phyloP scores from a whole-genome alignment of 2,888 invertebrate genomes.

The Lamproptera curius region DNA sequence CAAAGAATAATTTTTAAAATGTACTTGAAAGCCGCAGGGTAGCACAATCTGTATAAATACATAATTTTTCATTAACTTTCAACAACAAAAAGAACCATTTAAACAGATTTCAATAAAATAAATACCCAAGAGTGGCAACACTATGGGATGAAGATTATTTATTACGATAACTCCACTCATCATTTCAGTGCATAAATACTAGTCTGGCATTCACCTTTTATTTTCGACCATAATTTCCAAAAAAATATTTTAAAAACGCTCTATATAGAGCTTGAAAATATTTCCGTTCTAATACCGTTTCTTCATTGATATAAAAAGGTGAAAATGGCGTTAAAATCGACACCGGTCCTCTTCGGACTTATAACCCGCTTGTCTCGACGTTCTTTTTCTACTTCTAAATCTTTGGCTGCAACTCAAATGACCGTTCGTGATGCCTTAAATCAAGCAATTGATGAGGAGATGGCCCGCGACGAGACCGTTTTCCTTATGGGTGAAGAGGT shows the following conservation, averaged over 20 bases:
- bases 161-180: too few species aligned
- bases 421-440: conserved; percentile 98
- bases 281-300: conserved; percentile 34
- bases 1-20: background rate
- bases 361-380: conserved; percentile 54
- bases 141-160: too few species aligned
- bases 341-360: conserved; percentile 56
- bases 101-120: too few species aligned
- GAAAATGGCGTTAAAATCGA: conserved; percentile 72
- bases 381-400: conserved; percentile 61
- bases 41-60: too few species aligned
- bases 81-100: too few species aligned
- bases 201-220: conserved; percentile 71
- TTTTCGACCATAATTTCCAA: conserved; percentile 40
- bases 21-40: background rate
- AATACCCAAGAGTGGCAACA: too few species aligned
- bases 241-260: conserved; percentile 32
- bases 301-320: conserved; percentile 35
- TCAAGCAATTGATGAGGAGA: conserved; percentile 97
- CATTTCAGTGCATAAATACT: background rate
- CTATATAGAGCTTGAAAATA: conserved; percentile 32
- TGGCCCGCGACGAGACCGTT: conserved; percentile 93
- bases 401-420: conserved; percentile 80
- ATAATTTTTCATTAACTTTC: too few species aligned
- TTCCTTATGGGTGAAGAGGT: conserved; percentile 98